These are phyloP conservation scores for Plecturocebus donacophilus DNA, from an alignment of 2,113 vertebrate genomes.

Conservation along the genomic window DNA sequence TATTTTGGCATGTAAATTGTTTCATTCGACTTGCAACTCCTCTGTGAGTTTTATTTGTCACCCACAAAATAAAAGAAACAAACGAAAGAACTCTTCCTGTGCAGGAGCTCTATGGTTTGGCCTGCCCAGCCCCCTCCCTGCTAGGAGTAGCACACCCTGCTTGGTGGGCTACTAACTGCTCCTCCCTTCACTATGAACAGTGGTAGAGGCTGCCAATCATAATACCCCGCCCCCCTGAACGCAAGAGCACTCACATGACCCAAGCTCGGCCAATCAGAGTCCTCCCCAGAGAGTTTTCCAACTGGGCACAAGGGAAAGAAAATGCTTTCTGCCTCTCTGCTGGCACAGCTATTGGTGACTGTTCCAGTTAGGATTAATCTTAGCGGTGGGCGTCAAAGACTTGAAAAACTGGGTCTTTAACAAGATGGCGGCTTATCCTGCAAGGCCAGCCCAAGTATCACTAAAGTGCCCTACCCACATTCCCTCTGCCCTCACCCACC, in stretches of 20 bases:
- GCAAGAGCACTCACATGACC: not conserved
- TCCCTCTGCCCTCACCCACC: not conserved
- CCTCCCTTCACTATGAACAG: not conserved
- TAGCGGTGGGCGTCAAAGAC: not conserved
- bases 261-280: not conserved
- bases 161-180: not conserved
- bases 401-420: not conserved
- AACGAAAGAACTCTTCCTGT: not conserved
- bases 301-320: not conserved
- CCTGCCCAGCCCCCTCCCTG: not conserved
- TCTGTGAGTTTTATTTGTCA: conserved; percentile 22
- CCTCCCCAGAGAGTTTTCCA: not conserved
- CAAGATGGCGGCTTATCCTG: not conserved
- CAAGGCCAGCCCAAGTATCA: not conserved
- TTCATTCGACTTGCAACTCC: conserved; percentile 33
- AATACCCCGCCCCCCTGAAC: not conserved
- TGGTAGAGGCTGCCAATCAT: not conserved
- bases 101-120: not conserved
- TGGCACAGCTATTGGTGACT: not conserved
- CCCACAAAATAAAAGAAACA: conserved; percentile 35
- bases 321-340: not conserved
- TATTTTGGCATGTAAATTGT: conserved; percentile 2
- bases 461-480: not conserved
- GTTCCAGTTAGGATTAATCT: not conserved
- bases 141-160: not conserved